Evolutionary conservation across 2,888 invertebrate species (phyloP).

Genomic region (Cephus nigrinus): DNA sequence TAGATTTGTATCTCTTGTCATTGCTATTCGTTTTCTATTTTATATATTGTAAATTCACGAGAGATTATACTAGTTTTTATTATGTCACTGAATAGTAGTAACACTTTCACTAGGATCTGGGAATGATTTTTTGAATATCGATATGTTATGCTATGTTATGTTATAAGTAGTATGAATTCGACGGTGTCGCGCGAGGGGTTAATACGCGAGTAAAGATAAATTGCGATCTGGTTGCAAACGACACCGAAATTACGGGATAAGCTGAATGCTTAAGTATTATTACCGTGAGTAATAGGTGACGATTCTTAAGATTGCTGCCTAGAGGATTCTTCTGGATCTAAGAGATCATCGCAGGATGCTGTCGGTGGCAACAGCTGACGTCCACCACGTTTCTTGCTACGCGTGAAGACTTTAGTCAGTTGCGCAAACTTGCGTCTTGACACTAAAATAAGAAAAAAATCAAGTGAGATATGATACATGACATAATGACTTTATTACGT

Average conservation of each 20-base stretch:
- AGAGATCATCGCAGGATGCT: conserved; percentile 61
- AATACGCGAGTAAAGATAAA: neutral
- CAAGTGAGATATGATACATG: conserved; percentile 15
- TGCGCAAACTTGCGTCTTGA: conserved; percentile 86
- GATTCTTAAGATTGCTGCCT: conserved; percentile 31
- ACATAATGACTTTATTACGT: neutral
- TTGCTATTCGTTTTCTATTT: neutral
- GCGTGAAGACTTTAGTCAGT: conserved; percentile 80
- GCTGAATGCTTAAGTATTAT: neutral
- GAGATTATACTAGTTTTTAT: neutral
- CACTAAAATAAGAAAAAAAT: conserved; percentile 66
- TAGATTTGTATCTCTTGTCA: neutral
- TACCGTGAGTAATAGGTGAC: neutral
- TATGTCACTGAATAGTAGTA: neutral
- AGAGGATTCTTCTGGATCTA: conserved; percentile 62
- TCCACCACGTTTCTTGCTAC: conserved; percentile 65
- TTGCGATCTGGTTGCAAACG: neutral
- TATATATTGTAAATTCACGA: neutral
- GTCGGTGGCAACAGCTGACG: conserved; percentile 62
- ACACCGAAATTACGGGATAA: neutral
- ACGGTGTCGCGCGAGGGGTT: neutral
- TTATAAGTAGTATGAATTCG: neutral
- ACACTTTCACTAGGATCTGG: neutral
- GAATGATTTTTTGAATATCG: neutral
- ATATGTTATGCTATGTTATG: neutral